Percentiles rank a stretch among this genome's conserved stretches.
Evolutionary conservation across 1,140 invertebrate species (phyloP).

Genomic region (Trinorchestia longiramus): DNA sequence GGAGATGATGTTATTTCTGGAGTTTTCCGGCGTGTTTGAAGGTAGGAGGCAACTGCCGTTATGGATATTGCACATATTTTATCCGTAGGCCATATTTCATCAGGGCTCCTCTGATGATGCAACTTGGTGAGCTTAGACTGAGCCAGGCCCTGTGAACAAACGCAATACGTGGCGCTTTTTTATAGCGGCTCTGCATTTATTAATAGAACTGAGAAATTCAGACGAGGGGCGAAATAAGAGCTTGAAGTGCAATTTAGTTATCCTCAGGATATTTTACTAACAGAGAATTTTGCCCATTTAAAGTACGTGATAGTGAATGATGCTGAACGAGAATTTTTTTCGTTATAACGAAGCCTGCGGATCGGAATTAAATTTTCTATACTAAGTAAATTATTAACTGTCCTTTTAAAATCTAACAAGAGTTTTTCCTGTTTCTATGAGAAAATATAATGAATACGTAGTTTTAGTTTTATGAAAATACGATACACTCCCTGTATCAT

Average conservation of each 20-base stretch:
- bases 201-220: not conserved
- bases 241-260: not conserved
- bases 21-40: slow-evolving; percentile 47
- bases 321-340: not conserved
- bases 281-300: not conserved
- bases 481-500: not conserved
- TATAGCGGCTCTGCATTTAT: not conserved
- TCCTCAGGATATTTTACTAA: not conserved
- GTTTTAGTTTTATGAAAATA: too few species aligned
- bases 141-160: not conserved
- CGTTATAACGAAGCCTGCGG: not conserved
- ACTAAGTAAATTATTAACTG: too few species aligned
- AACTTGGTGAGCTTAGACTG: not conserved
- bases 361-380: too few species aligned
- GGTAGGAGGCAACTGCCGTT: slow-evolving; percentile 44
- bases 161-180: not conserved
- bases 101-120: not conserved
- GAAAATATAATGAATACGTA: too few species aligned
- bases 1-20: slow-evolving; percentile 55
- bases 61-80: slow-evolving; percentile 47
- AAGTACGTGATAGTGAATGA: not conserved
- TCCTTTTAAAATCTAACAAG: too few species aligned
- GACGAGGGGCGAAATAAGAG: not conserved
- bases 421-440: too few species aligned
- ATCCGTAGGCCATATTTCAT: slow-evolving; percentile 33